A percentile compares a stretch with the other conserved stretches of the same genome.
Evolutionary conservation across 2,113 vertebrate species (phyloP).

Genomic region (Himantopus leucocephalus): DNA sequence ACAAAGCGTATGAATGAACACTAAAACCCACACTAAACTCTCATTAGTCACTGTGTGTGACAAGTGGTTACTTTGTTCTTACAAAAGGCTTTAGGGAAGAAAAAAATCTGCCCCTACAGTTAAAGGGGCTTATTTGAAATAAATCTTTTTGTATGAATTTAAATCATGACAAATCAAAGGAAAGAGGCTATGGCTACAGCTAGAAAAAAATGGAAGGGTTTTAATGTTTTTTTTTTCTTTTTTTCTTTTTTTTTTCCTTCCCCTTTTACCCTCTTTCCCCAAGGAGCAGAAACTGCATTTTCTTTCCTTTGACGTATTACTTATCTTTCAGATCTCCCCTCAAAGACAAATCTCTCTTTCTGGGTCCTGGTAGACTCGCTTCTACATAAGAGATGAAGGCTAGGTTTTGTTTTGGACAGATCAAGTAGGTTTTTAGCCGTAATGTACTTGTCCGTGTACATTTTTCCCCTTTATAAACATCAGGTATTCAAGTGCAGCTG

Average conservation of each 20-base stretch:
- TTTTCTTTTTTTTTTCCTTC: background rate
- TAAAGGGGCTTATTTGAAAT: slow-evolving; percentile 67
- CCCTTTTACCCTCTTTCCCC: slow-evolving; percentile 7
- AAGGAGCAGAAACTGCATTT: slow-evolving; percentile 39
- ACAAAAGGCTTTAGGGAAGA: slow-evolving; percentile 52
- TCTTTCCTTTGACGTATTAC: slow-evolving; percentile 31
- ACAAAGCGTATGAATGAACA: slow-evolving; percentile 68
- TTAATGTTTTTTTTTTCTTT: background rate
- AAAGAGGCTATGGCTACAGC: slow-evolving; percentile 34
- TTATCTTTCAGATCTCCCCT: slow-evolving; percentile 54
- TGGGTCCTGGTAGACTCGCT: background rate
- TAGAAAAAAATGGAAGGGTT: background rate
- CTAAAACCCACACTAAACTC: slow-evolving; percentile 71
- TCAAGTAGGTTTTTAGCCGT: background rate
- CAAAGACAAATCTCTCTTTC: slow-evolving; percentile 46
- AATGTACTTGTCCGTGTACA: background rate
- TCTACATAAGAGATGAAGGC: background rate
- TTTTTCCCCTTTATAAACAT: slow-evolving; percentile 10
- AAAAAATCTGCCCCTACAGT: slow-evolving; percentile 53
- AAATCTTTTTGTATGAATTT: slow-evolving; percentile 68
- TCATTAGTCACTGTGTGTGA: slow-evolving; percentile 70
- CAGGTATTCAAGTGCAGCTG: background rate
- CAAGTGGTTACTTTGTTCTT: slow-evolving; percentile 78
- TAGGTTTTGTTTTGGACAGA: slow-evolving; percentile 1
- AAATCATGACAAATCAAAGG: slow-evolving; percentile 65